A percentile compares a stretch with the other conserved stretches of the same genome.
Conservation (phyloP, 2,797 vertebrate genomes). For the Calcarius lapponicus region DNA sequence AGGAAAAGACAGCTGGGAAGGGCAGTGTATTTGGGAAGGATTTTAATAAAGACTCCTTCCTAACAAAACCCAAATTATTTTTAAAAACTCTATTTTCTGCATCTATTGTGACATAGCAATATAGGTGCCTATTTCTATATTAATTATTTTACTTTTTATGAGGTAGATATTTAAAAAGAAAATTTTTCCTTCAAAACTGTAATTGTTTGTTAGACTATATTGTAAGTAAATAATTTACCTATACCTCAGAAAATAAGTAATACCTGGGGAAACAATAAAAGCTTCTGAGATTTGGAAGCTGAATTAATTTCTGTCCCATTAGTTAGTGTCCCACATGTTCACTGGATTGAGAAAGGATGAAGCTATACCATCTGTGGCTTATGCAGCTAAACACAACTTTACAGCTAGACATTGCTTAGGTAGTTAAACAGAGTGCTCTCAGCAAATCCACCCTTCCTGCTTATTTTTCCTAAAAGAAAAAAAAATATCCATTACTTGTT, state of each 20-base stretch:
- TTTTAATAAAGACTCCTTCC: neutral
- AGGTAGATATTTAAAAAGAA: neutral
- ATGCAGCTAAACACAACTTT: neutral
- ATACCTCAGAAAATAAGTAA: neutral
- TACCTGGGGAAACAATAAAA: neutral
- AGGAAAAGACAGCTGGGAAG: neutral
- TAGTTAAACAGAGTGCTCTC: neutral
- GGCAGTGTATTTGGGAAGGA: neutral
- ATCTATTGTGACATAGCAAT: neutral
- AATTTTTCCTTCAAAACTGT: neutral
- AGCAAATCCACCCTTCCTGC: neutral
- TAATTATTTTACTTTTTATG: neutral
- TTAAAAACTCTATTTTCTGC: rapidly evolving
- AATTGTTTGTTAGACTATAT: neutral
- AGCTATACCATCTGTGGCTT: neutral
- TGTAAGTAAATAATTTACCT: neutral
- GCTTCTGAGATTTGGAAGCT: neutral
- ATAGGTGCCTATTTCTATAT: neutral
- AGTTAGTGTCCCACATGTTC: neutral
- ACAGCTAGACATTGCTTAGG: neutral
- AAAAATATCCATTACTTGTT: neutral
- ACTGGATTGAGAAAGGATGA: neutral
- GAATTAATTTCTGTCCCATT: neutral
- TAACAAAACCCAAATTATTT: rapidly evolving
- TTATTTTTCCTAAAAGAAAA: neutral